A percentile compares a stretch with the other conserved stretches of the same genome.
phyloP scores from a whole-genome alignment of 2,888 invertebrate species.

The Napeogenes sylphis region DNA sequence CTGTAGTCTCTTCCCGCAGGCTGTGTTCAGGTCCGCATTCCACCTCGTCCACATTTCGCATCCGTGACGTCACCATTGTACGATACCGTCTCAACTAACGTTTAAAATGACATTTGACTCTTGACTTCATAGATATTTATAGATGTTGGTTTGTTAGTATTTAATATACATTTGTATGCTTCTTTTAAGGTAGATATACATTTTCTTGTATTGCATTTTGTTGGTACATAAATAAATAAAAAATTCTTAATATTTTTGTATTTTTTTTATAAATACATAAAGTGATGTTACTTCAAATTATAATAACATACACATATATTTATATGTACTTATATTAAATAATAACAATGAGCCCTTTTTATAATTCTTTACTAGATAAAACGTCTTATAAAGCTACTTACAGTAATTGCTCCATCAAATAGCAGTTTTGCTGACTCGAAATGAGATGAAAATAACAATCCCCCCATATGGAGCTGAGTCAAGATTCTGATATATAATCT shows the following conservation, averaged over 20 bases:
- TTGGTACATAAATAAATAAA: too few relatives aligned
- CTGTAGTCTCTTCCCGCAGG: background rate
- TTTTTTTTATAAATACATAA: too few relatives aligned
- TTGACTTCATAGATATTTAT: background rate
- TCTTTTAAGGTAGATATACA: too few relatives aligned
- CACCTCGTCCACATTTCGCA: conserved; percentile 6
- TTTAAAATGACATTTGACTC: conserved; percentile 1
- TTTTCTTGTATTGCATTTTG: too few relatives aligned
- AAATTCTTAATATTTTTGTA: too few relatives aligned
- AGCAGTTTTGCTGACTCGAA: conserved; percentile 15
- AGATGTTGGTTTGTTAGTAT: background rate
- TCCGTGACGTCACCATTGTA: conserved; percentile 14
- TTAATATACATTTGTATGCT: too few relatives aligned
- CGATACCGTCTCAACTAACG: conserved; percentile 4
- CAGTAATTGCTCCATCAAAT: conserved; percentile 19
- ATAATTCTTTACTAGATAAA: background rate
- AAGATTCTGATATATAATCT: conserved; percentile 10
- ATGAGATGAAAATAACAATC: conserved; percentile 13
- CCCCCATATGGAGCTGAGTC: conserved; percentile 6
- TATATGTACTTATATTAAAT: too few relatives aligned
- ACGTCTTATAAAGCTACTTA: conserved; percentile 9
- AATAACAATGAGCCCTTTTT: too few relatives aligned
- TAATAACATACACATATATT: too few relatives aligned
- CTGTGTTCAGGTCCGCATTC: conserved; percentile 3
- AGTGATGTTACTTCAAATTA: too few relatives aligned